Base-by-base conservation (phyloP, 2,888 invertebrate genomes). In the Pseudococcus longispinus region DNA sequence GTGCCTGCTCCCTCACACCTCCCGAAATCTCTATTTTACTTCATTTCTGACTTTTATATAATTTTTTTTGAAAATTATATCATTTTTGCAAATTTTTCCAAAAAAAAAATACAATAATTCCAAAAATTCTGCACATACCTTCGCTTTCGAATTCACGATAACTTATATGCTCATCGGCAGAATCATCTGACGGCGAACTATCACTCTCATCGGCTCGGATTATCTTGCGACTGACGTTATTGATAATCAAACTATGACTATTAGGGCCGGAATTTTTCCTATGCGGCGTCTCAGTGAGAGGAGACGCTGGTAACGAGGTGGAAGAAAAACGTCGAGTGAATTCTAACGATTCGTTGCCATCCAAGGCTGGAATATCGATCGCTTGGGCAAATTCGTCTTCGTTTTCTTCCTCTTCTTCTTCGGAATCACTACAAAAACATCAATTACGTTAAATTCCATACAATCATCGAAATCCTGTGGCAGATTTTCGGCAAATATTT, bases 381-480 rank as follows among this genome's bases (percentile, higher is more conserved):
- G 94, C 94, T 90, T 94, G 94, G 89, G 94, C 94, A 89, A 92
- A 94, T 26, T 93, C 93, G 89, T 93, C 94, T 88, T 93, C 94
- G 88, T 94, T 94, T 85, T 94, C 94, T 55, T 88, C 87, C 20
- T 93, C 94, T 88, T 93, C 94, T 88, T 94, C 94, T 88, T 88
- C 88, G 42, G 92, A 92, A 89, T 94, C 93, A 90, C 87, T 87
- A 26, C 4, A 15, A 18, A 18, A 18, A 60, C 37, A 18, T 32
- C 29, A 70, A n/a, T n/a, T n/a, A 65, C 70, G 23, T 70, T 13
- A 20, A 20, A 80, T 18, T 80, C 1, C 18, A 18, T 37, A 37
- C 5, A 37, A 37, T 37, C 37, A 37, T 8, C 37, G 37, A 37
- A 37, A 37, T 37, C 9, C 8, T 37, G 8, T 37, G 8, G 37